phyloP scores from a whole-genome alignment of 1,140 invertebrate genomes.

The Ostrea denselamellosa region DNA sequence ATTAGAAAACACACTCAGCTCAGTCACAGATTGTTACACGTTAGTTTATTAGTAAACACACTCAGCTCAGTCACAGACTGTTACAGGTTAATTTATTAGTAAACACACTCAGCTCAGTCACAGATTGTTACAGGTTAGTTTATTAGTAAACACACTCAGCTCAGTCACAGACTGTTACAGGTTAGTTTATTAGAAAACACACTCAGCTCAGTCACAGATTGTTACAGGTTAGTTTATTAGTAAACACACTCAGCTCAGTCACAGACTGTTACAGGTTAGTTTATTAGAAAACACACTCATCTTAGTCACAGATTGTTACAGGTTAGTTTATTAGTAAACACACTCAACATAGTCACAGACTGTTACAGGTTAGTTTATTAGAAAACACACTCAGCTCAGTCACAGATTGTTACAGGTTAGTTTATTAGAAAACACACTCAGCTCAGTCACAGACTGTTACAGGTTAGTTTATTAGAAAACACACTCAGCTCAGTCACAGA shows the following conservation, averaged over 20 bases:
- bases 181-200: neutral
- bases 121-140: neutral
- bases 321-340: slow-evolving; percentile 81
- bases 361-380: slow-evolving; percentile 50
- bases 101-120: no score
- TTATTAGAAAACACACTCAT: no score
- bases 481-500: slow-evolving; percentile 87
- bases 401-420: neutral
- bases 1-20: slow-evolving; percentile 83
- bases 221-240: neutral
- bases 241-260: no score
- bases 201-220: no score
- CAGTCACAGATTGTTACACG: neutral
- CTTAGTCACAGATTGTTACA: no score
- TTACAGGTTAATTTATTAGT: neutral
- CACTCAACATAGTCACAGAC: slow-evolving; percentile 81
- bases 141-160: no score
- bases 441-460: neutral
- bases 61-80: no score
- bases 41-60: neutral
- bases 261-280: neutral
- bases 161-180: neutral
- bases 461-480: no score
- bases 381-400: slow-evolving; percentile 83
- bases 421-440: slow-evolving; percentile 83